Conservation (phyloP, 1,140 invertebrate genomes). For the Acromyrmex charruanus region DNA sequence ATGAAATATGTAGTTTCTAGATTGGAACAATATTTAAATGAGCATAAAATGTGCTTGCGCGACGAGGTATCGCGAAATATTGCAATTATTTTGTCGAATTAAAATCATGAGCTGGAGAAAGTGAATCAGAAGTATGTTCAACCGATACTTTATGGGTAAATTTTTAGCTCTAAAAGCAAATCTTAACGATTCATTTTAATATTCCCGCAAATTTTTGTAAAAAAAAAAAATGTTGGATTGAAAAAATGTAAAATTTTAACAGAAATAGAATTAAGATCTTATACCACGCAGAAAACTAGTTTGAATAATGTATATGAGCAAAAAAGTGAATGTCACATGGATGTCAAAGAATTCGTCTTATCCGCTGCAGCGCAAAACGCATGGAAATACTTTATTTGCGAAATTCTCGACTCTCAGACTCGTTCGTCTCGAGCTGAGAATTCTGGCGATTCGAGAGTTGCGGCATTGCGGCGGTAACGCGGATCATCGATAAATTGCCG, state of each 20-base stretch:
- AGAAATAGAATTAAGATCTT: not conserved
- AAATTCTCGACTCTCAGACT: not conserved
- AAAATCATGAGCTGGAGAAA: not conserved
- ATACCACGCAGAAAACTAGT: not conserved
- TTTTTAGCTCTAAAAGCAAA: not conserved
- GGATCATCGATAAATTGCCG: constrained; percentile 44
- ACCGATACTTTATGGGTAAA: not conserved
- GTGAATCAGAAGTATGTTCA: not conserved
- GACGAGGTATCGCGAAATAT: not conserved
- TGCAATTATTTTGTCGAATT: not conserved
- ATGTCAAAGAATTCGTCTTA: not conserved
- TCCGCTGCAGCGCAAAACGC: not conserved
- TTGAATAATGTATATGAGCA: not conserved
- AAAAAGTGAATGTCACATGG: not conserved
- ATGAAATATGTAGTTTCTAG: not conserved
- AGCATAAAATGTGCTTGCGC: not conserved
- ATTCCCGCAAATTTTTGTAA: not conserved
- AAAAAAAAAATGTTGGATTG: too few relatives aligned
- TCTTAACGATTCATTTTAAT: not conserved
- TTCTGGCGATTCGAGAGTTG: not conserved
- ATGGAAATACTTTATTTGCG: not conserved
- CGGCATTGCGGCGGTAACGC: constrained; percentile 25
- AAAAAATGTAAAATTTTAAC: not conserved
- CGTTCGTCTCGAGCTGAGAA: not conserved
- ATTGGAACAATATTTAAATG: constrained; percentile 4